phyloP scores from a whole-genome alignment of 2,797 vertebrate species.

The Pseudomugil tenellus region DNA sequence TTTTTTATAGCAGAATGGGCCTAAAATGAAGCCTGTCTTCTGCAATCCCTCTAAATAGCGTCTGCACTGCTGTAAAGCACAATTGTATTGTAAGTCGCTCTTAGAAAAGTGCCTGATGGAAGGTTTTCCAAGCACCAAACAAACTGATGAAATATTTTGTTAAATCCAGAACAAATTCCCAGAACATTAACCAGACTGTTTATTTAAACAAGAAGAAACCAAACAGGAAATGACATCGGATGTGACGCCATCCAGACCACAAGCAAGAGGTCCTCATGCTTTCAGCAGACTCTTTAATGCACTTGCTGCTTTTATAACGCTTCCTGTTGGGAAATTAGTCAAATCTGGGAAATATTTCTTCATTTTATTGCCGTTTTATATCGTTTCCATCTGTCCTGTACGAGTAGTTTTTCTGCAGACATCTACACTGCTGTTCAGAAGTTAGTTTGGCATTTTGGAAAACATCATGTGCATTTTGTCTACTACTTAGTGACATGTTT shows the following conservation, averaged over 20 bases:
- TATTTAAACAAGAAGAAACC: background rate
- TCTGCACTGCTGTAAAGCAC: constrained; percentile 51
- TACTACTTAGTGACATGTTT: background rate
- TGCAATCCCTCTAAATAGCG: constrained; percentile 5
- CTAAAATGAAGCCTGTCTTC: constrained; percentile 21
- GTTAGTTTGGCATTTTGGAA: constrained; percentile 10
- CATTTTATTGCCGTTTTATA: background rate
- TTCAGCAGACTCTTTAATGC: background rate
- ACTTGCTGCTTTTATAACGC: background rate
- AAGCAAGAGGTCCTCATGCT: background rate
- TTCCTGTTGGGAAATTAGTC: constrained; percentile 11
- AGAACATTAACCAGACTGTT: background rate
- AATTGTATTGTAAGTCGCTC: constrained; percentile 7
- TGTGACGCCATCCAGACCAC: background rate
- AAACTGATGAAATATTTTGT: background rate
- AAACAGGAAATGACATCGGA: background rate
- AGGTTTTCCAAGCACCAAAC: constrained; percentile 56
- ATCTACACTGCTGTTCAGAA: constrained; percentile 10
- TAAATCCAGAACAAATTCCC: background rate
- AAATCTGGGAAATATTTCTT: background rate
- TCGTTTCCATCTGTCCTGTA: background rate
- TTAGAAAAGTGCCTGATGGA: constrained; percentile 57
- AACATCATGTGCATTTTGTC: background rate
- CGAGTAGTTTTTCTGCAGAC: background rate
- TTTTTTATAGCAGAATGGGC: constrained; percentile 20